Percentiles rank a stretch among this genome's conserved stretches.
Conservation (phyloP, 2,888 invertebrate genomes). For the Calameuta filiformis region DNA sequence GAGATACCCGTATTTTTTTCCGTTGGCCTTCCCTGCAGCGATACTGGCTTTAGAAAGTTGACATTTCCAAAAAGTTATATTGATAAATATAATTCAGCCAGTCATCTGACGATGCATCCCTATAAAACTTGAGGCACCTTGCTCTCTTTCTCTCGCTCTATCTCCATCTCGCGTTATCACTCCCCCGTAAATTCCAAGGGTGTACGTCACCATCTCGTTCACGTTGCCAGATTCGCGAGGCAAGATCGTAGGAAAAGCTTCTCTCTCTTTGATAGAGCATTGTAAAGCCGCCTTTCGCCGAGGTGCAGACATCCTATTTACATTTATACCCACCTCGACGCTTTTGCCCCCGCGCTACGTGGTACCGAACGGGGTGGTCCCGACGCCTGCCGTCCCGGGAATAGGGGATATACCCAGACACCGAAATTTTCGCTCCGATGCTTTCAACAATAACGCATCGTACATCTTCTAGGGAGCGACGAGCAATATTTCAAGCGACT, state of each 20-base stretch:
- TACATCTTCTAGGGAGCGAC: constrained; percentile 60
- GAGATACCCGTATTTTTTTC: background rate
- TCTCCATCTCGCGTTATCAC: background rate
- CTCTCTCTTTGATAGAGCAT: constrained; percentile 50
- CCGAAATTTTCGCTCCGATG: constrained; percentile 62
- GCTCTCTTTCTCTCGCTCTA: background rate
- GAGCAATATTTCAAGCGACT: constrained; percentile 62
- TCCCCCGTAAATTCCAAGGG: background rate
- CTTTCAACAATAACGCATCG: constrained; percentile 63
- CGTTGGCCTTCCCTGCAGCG: background rate
- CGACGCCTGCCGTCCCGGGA: constrained; percentile 16
- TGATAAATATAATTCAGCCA: background rate
- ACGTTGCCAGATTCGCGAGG: background rate
- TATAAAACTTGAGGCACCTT: too few relatives aligned
- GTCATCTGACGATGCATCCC: too few relatives aligned
- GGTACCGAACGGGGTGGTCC: constrained; percentile 14
- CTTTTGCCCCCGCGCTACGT: constrained; percentile 9
- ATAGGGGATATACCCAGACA: constrained; percentile 54
- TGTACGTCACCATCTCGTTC: background rate
- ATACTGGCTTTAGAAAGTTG: background rate
- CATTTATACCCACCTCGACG: constrained; percentile 53
- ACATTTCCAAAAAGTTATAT: background rate
- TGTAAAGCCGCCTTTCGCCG: constrained; percentile 52
- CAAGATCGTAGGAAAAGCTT: background rate
- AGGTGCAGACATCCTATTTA: constrained; percentile 58